Percentiles rank a stretch among this genome's conserved stretches.
These are phyloP conservation scores for Paedocypris sp. DNA, from an alignment of 2,113 vertebrate genomes.

Conservation along the genomic window DNA sequence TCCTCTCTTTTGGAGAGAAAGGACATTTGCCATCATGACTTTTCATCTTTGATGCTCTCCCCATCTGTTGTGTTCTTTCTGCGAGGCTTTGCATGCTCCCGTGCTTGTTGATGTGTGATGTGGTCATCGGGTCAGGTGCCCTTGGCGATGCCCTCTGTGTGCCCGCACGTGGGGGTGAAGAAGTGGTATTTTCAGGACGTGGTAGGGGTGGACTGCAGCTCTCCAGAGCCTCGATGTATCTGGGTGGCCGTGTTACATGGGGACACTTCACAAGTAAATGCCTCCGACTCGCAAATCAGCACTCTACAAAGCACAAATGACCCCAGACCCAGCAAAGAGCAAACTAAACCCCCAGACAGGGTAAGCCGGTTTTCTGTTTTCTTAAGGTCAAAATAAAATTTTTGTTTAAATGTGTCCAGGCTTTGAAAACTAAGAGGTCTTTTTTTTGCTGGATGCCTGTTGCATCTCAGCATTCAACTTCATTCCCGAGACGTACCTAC, in stretches of 20 bases:
- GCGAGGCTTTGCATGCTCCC: slow-evolving; percentile 1
- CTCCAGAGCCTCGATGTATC: slow-evolving; percentile 82
- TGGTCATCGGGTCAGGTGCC: slow-evolving; percentile 45
- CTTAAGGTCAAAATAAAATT: no score
- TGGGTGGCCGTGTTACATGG: slow-evolving; percentile 75
- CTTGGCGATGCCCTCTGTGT: slow-evolving; percentile 38
- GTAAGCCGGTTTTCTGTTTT: slow-evolving; percentile 49
- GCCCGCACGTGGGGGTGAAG: slow-evolving; percentile 46
- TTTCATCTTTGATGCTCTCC: neutral
- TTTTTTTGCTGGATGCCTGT: no score
- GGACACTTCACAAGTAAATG: slow-evolving; percentile 5
- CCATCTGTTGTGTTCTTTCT: neutral
- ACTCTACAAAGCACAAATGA: slow-evolving; percentile 25
- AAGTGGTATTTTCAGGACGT: slow-evolving; percentile 75
- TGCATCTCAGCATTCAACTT: no score
- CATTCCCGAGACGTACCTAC: no score
- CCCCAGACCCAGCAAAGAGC: slow-evolving; percentile 1
- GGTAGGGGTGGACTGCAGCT: slow-evolving; percentile 84
- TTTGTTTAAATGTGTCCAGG: neutral
- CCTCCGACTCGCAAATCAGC: slow-evolving; percentile 16
- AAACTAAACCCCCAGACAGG: slow-evolving; percentile 35
- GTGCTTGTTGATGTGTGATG: slow-evolving; percentile 24
- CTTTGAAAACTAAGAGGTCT: no score
- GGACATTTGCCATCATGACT: neutral
- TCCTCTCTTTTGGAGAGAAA: slow-evolving; percentile 16